Evolutionary conservation across 2,888 invertebrate species (phyloP).

Genomic region (Noctua janthina): DNA sequence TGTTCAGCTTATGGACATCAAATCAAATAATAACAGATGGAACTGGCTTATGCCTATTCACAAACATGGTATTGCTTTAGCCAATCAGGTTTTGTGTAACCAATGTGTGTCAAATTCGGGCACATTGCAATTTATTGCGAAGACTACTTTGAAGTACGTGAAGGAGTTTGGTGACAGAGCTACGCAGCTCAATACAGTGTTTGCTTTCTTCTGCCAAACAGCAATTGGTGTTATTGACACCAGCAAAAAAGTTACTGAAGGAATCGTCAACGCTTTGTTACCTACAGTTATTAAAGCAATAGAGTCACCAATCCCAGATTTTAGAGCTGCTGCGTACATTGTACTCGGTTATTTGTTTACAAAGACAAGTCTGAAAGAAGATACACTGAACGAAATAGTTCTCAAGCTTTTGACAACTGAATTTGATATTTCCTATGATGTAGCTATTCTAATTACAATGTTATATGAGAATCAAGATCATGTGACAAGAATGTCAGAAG

Average conservation of each 20-base stretch:
- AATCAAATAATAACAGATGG: constrained; percentile 92
- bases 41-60: constrained; percentile 94
- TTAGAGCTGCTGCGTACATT: constrained; percentile 93
- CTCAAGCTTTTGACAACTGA: constrained; percentile 81
- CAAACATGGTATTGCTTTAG: constrained; percentile 93
- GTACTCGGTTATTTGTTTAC: constrained; percentile 93
- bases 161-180: constrained; percentile 91
- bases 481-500: constrained; percentile 86
- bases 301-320: constrained; percentile 92
- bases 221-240: constrained; percentile 93
- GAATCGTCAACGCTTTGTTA: constrained; percentile 92
- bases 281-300: constrained; percentile 94
- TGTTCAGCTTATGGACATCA: constrained; percentile 94
- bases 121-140: constrained; percentile 80
- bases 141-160: constrained; percentile 84
- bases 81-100: constrained; percentile 93
- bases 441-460: constrained; percentile 92
- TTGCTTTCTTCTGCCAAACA: constrained; percentile 95
- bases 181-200: constrained; percentile 92
- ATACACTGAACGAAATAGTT: constrained; percentile 91
- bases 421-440: constrained; percentile 89
- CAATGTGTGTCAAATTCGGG: constrained; percentile 91
- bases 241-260: constrained; percentile 89
- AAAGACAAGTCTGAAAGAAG: constrained; percentile 91
- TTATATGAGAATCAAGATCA: constrained; percentile 92